phyloP scores from a whole-genome alignment of 1,140 invertebrate genomes.

The Lithobius niger region DNA sequence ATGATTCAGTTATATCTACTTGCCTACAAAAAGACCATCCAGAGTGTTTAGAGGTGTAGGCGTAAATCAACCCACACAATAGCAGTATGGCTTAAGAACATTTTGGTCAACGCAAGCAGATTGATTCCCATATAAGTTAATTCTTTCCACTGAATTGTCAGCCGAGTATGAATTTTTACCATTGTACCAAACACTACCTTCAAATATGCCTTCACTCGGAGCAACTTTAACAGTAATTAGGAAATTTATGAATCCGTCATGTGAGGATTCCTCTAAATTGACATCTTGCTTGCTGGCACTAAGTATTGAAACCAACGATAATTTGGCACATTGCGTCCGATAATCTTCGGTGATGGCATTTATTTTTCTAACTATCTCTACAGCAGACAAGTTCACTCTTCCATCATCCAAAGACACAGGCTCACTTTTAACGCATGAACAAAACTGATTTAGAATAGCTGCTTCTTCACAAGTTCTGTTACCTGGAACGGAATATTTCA shows the following conservation, averaged over 20 bases:
- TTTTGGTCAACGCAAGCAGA: constrained; percentile 39
- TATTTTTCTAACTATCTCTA: constrained; percentile 28
- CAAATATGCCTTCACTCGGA: constrained; percentile 29
- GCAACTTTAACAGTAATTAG: not conserved
- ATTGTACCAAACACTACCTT: constrained; percentile 32
- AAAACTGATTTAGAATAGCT: constrained; percentile 40
- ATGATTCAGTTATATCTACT: no score
- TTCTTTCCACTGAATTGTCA: constrained; percentile 40
- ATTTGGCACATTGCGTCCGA: constrained; percentile 21
- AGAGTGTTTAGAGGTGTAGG: no score
- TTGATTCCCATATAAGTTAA: constrained; percentile 42
- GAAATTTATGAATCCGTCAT: constrained; percentile 15
- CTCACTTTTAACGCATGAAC: constrained; percentile 36
- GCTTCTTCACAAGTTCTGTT: constrained; percentile 33
- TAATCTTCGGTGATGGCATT: constrained; percentile 27
- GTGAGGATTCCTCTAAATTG: constrained; percentile 48
- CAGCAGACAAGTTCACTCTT: constrained; percentile 20
- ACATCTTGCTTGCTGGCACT: constrained; percentile 21
- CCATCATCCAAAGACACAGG: constrained; percentile 16
- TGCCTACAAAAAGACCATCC: no score
- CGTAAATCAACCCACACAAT: no score
- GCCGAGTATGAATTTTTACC: constrained; percentile 28
- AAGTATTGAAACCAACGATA: constrained; percentile 21
- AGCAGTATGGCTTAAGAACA: no score
- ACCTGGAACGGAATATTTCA: constrained; percentile 24